Percentiles rank a stretch among this genome's conserved stretches.
Conservation (phyloP, 2,113 vertebrate genomes). For the Phocoena phocoena region DNA sequence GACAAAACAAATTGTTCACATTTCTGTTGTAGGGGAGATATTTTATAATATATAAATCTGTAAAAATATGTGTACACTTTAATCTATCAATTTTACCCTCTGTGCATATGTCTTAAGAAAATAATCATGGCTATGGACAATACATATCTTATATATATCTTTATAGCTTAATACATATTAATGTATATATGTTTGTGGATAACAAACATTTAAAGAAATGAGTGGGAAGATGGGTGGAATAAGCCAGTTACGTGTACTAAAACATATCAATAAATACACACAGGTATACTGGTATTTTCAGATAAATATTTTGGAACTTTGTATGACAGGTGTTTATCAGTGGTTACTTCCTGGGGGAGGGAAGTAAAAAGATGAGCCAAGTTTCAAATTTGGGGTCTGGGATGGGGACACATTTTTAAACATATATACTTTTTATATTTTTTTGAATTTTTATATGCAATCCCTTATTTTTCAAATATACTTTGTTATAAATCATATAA, state of each 20-base stretch:
- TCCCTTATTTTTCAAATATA: background rate
- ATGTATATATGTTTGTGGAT: background rate
- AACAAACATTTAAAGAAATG: background rate
- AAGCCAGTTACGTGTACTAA: background rate
- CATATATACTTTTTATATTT: background rate
- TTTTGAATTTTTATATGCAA: background rate
- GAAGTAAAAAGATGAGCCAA: background rate
- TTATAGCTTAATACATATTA: background rate
- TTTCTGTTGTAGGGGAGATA: background rate
- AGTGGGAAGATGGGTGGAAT: background rate
- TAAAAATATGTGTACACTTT: background rate
- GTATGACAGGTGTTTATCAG: background rate
- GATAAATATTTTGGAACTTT: background rate
- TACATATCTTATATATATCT: background rate
- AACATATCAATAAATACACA: background rate
- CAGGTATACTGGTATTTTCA: background rate
- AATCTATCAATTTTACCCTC: background rate
- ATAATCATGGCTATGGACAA: background rate
- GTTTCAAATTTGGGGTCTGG: background rate
- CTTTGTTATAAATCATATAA: background rate
- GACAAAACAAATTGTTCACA: background rate
- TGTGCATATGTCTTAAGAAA: background rate
- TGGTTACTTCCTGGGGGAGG: background rate
- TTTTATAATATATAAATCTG: background rate
- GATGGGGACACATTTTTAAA: background rate